phyloP scores from a whole-genome alignment of 2,113 vertebrate species.

The Psephotus haematonotus region DNA sequence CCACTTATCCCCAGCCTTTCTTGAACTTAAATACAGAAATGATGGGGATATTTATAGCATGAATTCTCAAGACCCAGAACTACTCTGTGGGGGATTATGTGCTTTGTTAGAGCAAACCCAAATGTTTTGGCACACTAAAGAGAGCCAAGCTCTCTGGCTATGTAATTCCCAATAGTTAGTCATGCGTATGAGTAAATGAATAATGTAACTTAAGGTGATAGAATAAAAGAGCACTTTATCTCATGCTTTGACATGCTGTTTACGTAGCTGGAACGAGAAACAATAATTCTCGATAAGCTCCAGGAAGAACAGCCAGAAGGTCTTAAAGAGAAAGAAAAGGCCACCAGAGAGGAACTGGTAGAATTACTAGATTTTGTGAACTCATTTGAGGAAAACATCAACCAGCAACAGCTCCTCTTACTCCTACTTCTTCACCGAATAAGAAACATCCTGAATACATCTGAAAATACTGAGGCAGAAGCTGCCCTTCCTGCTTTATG shows the following conservation, averaged over 20 bases:
- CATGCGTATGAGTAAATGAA: not conserved
- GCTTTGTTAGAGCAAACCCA: not conserved
- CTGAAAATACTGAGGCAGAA: slow-evolving; percentile 64
- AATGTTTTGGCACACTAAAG: not conserved
- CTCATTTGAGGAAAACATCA: slow-evolving; percentile 81
- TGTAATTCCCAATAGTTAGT: not conserved
- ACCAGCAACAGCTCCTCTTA: slow-evolving; percentile 83
- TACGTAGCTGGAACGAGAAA: slow-evolving; percentile 85
- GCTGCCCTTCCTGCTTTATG: slow-evolving; percentile 71
- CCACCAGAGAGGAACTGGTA: slow-evolving; percentile 77
- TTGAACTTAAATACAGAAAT: not conserved
- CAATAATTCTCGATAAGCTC: slow-evolving; percentile 82
- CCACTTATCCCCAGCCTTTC: not conserved
- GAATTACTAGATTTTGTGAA: slow-evolving; percentile 76
- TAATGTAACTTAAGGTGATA: slow-evolving; percentile 8
- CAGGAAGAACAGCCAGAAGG: slow-evolving; percentile 83
- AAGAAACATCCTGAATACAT: slow-evolving; percentile 70
- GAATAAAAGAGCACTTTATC: not conserved
- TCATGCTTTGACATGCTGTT: slow-evolving; percentile 11
- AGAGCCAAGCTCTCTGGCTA: not conserved
- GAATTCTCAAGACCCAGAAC: not conserved
- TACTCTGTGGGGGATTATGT: not conserved
- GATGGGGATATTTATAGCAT: not conserved
- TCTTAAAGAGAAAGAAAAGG: slow-evolving; percentile 64
- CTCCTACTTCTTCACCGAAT: slow-evolving; percentile 81